Evolutionary conservation across 1,140 invertebrate genomes (phyloP), one percentile per base, ranked within the genome.

Genomic region (Trigoniulus corallinus): DNA sequence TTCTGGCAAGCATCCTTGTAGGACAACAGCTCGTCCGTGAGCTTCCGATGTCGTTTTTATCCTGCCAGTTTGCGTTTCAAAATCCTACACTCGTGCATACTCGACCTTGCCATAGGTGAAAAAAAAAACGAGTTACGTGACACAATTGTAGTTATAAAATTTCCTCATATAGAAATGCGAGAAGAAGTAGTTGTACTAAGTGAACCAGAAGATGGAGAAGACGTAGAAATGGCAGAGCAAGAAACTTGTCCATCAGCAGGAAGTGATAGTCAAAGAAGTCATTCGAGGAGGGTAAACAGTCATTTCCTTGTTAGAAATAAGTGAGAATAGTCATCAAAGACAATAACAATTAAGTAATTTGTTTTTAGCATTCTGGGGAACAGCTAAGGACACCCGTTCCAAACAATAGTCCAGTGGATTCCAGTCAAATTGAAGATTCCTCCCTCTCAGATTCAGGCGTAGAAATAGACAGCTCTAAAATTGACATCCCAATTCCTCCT

Each of bases 401-500:
- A 34, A 34, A 34, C 29, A 34, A 34, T 15, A 34, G 29, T 34
- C 29, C 29, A 34, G 29, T 34, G 7, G 29, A 34, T 15, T 7
- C 29, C 15, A 34, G 29, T 34, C 29, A 34, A 34, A 34, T 34
- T 15, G 29, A 34, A 7, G 29, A 34, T 7, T 7, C 29, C 7
- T 34, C 29, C 15, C 7, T 7, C 15, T 34, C 12, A 23, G 34
- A 45, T 47, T 43, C n/a, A 25, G 47, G 27, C 34, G 39, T 25
- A 25, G 41, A 53, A 18, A 48, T 25, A 23, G 49, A 62, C 49
- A 57, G 69, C 15, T 67, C 67, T 50, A 68, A 73, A 50, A 72
- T 78, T 24, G 61, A 66, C 25, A 68, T 70, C 54, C 71, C 74
- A 3, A 67, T 78, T 44, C 80, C 80, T 20, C 78, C 78, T 29